Conservation (phyloP, 1,140 invertebrate species). For the Colletes gigas region DNA sequence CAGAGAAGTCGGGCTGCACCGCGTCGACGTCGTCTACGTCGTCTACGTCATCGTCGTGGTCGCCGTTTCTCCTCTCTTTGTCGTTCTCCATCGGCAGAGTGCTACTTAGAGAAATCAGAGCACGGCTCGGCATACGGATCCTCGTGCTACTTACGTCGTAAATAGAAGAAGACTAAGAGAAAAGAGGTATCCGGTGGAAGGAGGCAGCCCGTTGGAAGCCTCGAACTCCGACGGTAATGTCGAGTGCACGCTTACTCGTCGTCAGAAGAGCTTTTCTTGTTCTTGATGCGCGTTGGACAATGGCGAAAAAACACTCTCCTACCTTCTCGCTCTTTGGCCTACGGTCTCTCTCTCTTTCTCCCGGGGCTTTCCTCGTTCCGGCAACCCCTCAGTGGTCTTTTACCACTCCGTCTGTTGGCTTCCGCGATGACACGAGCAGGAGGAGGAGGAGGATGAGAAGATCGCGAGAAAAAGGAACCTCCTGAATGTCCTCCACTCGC, state of each 20-base stretch:
- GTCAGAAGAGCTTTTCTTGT: slow-evolving; percentile 73
- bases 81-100: slow-evolving; percentile 69
- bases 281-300: slow-evolving; percentile 74
- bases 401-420: slow-evolving; percentile 43
- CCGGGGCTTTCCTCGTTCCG: slow-evolving; percentile 35
- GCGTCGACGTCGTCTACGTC: background rate
- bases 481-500: slow-evolving; percentile 54
- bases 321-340: slow-evolving; percentile 16
- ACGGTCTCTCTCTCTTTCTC: slow-evolving; percentile 7
- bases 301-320: slow-evolving; percentile 68
- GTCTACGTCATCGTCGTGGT: background rate
- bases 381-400: slow-evolving; percentile 46
- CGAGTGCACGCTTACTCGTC: slow-evolving; percentile 63
- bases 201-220: slow-evolving; percentile 54
- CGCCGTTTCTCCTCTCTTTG: slow-evolving; percentile 9
- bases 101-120: slow-evolving; percentile 77
- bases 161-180: slow-evolving; percentile 60
- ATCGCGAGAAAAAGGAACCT: slow-evolving; percentile 14
- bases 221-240: slow-evolving; percentile 63
- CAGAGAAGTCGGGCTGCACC: slow-evolving; percentile 22
- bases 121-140: slow-evolving; percentile 60
- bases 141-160: slow-evolving; percentile 68
- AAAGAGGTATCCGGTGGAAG: slow-evolving; percentile 57
- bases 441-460: slow-evolving; percentile 27
- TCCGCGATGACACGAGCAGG: slow-evolving; percentile 43